A percentile compares a stretch with the other conserved stretches of the same genome.
Conservation (phyloP, 2,888 invertebrate genomes). For the Apodemia hepburni region DNA sequence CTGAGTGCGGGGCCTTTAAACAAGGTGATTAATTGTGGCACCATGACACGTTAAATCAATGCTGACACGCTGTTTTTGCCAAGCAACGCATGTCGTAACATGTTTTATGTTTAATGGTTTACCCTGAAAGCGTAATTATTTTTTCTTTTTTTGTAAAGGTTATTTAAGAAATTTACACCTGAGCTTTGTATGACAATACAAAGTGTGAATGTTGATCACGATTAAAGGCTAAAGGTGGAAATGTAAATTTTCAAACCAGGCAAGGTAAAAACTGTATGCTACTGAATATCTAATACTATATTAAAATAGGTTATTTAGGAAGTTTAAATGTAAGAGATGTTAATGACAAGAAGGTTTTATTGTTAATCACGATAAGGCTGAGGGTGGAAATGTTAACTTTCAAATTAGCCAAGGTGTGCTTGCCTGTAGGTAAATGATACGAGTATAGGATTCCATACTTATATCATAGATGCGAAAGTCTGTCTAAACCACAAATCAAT, state of each 20-base stretch:
- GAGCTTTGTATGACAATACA: not conserved
- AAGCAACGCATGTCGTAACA: constrained; percentile 4
- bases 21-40: constrained; percentile 53
- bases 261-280: too few relatives aligned
- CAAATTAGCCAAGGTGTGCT: too few relatives aligned
- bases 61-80: constrained; percentile 23
- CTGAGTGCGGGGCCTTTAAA: constrained; percentile 40
- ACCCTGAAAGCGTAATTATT: constrained; percentile 10
- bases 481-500: too few relatives aligned
- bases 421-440: too few relatives aligned
- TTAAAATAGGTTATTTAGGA: not conserved
- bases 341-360: not conserved
- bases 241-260: too few relatives aligned
- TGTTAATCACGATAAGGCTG: not conserved
- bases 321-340: not conserved
- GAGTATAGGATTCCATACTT: too few relatives aligned
- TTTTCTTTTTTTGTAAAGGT: not conserved
- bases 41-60: constrained; percentile 57
- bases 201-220: not conserved
- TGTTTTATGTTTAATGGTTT: constrained; percentile 14
- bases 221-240: too few relatives aligned
- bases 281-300: too few relatives aligned
- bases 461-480: too few relatives aligned
- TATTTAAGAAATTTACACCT: not conserved
- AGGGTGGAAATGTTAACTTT: too few relatives aligned